Percentiles rank a stretch among this genome's conserved stretches.
These are phyloP conservation scores for Scartelaos histophorus DNA, from an alignment of 2,113 vertebrate genomes.

Conservation along the genomic window DNA sequence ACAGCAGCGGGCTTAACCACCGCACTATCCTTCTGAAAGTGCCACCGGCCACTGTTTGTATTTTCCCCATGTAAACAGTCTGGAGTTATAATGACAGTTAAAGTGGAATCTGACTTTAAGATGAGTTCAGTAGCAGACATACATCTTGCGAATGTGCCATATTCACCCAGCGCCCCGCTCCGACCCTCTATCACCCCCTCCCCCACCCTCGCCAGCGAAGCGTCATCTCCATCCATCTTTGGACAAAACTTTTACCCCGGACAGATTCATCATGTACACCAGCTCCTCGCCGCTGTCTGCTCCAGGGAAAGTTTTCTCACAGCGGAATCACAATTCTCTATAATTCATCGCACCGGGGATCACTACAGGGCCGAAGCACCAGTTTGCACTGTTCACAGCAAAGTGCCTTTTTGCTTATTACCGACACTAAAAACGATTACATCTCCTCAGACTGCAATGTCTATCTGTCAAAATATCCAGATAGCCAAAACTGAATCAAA, in stretches of 20 bases:
- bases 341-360: slow-evolving; percentile 2
- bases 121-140: slow-evolving; percentile 1
- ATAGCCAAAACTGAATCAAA: too few relatives aligned
- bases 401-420: neutral
- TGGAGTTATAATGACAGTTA: neutral
- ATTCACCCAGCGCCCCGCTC: neutral
- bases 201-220: neutral
- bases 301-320: neutral
- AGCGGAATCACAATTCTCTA: slow-evolving; percentile 8
- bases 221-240: slow-evolving; percentile 7
- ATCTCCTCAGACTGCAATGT: too few relatives aligned
- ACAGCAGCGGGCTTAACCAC: neutral
- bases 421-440: too few relatives aligned
- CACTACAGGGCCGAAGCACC: slow-evolving; percentile 2
- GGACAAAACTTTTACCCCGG: neutral
- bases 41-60: neutral
- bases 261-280: slow-evolving; percentile 4
- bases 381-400: neutral
- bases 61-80: neutral
- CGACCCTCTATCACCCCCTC: neutral
- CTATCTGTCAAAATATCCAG: too few relatives aligned
- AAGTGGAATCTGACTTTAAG: slow-evolving; percentile 4
- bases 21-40: neutral
- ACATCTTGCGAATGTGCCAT: neutral
- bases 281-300: neutral